phyloP scores from a whole-genome alignment of 2,113 vertebrate genomes.

The Centropus bengalensis region DNA sequence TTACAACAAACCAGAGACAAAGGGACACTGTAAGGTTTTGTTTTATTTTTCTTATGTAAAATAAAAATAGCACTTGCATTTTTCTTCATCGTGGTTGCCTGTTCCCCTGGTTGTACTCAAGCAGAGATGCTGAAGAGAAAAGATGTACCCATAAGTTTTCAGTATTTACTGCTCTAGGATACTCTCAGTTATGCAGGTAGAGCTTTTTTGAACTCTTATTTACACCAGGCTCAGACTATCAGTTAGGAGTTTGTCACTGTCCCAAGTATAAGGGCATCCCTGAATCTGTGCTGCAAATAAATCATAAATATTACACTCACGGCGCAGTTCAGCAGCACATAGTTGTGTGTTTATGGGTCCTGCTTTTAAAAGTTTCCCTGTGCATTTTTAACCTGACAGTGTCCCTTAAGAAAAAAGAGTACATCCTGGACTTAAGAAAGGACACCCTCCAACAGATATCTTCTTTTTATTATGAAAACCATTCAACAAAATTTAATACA shows the following conservation, averaged over 20 bases:
- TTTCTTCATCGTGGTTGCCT: background rate
- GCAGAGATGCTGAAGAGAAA: background rate
- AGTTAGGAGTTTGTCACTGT: background rate
- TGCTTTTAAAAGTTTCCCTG: background rate
- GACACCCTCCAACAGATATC: background rate
- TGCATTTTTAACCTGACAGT: constrained; percentile 9
- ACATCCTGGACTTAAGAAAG: background rate
- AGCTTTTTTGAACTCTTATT: background rate
- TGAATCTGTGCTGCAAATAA: background rate
- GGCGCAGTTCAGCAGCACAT: background rate
- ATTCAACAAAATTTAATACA: constrained; percentile 51
- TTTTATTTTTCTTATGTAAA: background rate
- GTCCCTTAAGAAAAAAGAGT: background rate
- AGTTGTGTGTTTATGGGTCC: background rate
- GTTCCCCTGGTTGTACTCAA: background rate
- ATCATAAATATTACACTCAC: background rate
- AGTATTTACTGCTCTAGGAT: background rate
- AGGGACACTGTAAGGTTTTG: background rate
- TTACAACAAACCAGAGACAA: background rate
- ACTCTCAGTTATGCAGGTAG: background rate
- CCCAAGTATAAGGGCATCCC: background rate
- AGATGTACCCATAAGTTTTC: background rate
- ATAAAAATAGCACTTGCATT: background rate
- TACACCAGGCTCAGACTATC: background rate
- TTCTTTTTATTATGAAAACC: constrained; percentile 64